Percentiles rank a stretch among this genome's conserved stretches.
Conservation (phyloP, 2,113 vertebrate genomes). For the Perca schrenkii region DNA sequence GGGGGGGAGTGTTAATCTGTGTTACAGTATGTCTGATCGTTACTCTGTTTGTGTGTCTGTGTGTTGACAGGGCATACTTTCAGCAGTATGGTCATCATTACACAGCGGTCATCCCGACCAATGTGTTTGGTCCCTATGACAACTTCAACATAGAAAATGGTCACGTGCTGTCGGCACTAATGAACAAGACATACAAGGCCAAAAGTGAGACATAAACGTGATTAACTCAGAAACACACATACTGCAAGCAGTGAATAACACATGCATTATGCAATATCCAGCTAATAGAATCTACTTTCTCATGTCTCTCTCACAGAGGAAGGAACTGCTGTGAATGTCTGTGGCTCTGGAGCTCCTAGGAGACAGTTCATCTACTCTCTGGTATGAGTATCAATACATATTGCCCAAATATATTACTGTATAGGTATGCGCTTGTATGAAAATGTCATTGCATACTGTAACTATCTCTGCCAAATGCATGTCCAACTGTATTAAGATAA, state of each 20-base stretch:
- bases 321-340: constrained; percentile 83
- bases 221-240: constrained; percentile 32
- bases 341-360: constrained; percentile 88
- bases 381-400: constrained; percentile 42
- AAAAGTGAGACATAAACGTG: constrained; percentile 86
- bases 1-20: too few species aligned
- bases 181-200: constrained; percentile 90
- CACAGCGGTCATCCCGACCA: constrained; percentile 92
- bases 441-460: neutral
- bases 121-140: constrained; percentile 90
- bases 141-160: constrained; percentile 92
- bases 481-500: neutral
- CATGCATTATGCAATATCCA: neutral
- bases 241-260: neutral
- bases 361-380: constrained; percentile 93
- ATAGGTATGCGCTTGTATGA: neutral
- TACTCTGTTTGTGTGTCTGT: neutral
- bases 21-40: neutral
- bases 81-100: constrained; percentile 86
- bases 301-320: constrained; percentile 50
- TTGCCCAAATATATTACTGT: neutral
- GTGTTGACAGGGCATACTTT: constrained; percentile 64
- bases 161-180: constrained; percentile 90
- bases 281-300: neutral
- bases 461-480: neutral